Evolutionary conservation across 1,140 invertebrate genomes (phyloP).

Genomic region (Nymphalis io): DNA sequence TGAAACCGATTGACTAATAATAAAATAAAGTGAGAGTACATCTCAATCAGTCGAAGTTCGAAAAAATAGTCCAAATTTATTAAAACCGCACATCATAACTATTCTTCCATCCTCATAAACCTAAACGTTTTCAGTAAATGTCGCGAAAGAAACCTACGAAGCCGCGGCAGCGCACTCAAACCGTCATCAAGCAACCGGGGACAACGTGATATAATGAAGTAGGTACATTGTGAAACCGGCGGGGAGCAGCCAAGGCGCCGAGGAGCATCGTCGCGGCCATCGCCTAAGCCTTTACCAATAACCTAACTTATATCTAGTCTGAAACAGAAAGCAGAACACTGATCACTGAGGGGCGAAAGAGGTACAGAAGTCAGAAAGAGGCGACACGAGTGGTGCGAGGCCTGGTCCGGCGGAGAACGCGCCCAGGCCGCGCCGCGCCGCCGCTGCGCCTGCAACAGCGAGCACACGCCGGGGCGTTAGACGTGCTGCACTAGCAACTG

Average conservation of each 20-base stretch:
- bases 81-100: background rate
- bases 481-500: slow-evolving; percentile 24
- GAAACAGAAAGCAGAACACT: slow-evolving; percentile 76
- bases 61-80: background rate
- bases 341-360: slow-evolving; percentile 57
- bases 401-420: slow-evolving; percentile 24
- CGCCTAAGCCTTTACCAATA: slow-evolving; percentile 47
- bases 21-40: background rate
- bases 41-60: background rate
- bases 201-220: slow-evolving; percentile 57
- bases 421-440: slow-evolving; percentile 34
- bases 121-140: background rate
- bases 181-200: slow-evolving; percentile 38
- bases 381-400: slow-evolving; percentile 9
- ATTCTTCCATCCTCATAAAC: background rate
- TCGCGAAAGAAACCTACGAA: background rate
- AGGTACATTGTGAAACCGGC: slow-evolving; percentile 62
- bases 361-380: slow-evolving; percentile 8
- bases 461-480: slow-evolving; percentile 50
- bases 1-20: too few species aligned
- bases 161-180: slow-evolving; percentile 31
- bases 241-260: slow-evolving; percentile 37
- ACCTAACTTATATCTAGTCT: slow-evolving; percentile 78
- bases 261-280: slow-evolving; percentile 42
- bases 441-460: slow-evolving; percentile 54